Evolutionary conservation across 2,113 vertebrate genomes (phyloP).

Genomic region (Odontophorus gujanensis): DNA sequence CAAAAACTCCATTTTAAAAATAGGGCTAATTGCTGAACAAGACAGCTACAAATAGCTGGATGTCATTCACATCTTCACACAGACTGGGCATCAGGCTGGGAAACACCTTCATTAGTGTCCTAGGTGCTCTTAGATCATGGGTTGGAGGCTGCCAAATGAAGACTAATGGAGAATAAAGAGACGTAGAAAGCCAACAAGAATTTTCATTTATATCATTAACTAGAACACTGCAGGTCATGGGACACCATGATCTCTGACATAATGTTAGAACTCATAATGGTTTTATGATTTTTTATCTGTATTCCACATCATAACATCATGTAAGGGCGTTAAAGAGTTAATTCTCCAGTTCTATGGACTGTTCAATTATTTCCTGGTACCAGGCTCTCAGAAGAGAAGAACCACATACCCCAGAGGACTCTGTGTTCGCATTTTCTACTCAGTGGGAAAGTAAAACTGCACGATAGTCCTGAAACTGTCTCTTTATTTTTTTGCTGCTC

Average conservation of each 20-base stretch:
- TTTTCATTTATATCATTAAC: background rate
- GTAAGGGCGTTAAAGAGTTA: no score
- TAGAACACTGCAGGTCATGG: background rate
- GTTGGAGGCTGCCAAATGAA: background rate
- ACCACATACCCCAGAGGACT: no score
- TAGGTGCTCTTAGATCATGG: background rate
- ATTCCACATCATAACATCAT: no score
- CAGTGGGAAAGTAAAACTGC: no score
- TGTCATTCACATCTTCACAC: background rate
- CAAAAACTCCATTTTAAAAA: background rate
- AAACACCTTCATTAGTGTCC: background rate
- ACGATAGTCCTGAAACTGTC: no score
- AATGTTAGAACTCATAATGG: background rate
- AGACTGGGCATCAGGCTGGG: background rate
- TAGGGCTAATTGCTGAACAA: background rate
- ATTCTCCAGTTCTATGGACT: no score
- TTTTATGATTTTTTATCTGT: no score
- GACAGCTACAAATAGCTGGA: background rate
- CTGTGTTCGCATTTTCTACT: no score
- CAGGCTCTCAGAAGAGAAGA: no score
- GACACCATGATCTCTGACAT: background rate
- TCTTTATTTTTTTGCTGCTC: no score
- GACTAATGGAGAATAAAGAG: background rate
- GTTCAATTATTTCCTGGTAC: no score
- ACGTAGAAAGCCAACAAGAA: background rate